A percentile compares a stretch with the other conserved stretches of the same genome.
Evolutionary conservation across 2,888 invertebrate species (phyloP).

Genomic region (Cephus pygmeus): DNA sequence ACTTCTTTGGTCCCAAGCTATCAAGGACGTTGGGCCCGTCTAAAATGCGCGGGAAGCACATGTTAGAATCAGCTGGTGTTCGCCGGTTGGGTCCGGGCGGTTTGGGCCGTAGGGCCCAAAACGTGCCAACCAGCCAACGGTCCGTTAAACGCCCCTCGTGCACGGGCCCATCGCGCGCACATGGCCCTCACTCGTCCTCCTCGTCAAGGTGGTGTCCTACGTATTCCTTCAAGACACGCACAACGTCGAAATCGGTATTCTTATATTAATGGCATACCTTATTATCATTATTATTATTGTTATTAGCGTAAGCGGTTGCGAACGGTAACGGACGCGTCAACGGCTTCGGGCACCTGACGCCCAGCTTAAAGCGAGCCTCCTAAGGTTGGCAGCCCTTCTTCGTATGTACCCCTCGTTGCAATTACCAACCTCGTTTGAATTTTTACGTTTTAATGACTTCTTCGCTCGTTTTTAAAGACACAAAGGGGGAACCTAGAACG

Average conservation of each 20-base stretch:
- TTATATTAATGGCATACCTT: slow-evolving; percentile 61
- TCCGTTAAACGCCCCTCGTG: slow-evolving; percentile 55
- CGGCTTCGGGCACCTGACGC: slow-evolving; percentile 62
- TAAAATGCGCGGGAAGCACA: slow-evolving; percentile 60
- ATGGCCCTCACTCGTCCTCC: slow-evolving; percentile 46
- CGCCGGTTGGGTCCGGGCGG: slow-evolving; percentile 26
- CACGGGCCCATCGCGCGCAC: slow-evolving; percentile 47
- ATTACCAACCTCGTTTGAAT: slow-evolving; percentile 3
- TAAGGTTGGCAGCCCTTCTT: not conserved
- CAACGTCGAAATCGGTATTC: slow-evolving; percentile 48
- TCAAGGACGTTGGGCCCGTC: slow-evolving; percentile 1
- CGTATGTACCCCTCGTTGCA: slow-evolving; percentile 1
- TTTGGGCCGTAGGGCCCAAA: slow-evolving; percentile 34
- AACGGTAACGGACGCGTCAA: slow-evolving; percentile 62
- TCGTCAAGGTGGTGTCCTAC: slow-evolving; percentile 1
- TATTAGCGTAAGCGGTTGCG: slow-evolving; percentile 43
- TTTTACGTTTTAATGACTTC: slow-evolving; percentile 4
- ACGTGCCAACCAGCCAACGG: slow-evolving; percentile 47
- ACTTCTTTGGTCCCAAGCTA: not conserved
- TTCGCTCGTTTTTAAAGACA: not conserved
- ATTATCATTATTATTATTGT: slow-evolving; percentile 25
- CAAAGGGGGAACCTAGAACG: not conserved
- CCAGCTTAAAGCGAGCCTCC: not conserved
- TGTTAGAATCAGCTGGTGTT: slow-evolving; percentile 62
- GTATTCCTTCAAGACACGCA: slow-evolving; percentile 35